Conservation (phyloP, 2,888 invertebrate genomes). For the Herminia tarsipennalis region DNA sequence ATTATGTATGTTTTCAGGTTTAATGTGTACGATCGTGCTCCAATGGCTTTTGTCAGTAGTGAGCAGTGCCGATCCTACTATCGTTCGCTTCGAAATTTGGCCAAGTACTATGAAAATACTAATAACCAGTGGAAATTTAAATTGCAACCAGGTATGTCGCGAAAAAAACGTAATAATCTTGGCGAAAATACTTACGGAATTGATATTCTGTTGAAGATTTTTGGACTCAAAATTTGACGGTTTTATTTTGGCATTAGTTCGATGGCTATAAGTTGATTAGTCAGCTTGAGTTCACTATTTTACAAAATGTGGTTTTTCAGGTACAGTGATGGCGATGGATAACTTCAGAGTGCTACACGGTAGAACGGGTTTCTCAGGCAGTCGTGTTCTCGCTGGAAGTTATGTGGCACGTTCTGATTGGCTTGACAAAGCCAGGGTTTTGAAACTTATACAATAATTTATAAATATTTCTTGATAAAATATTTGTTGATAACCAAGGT, state of each 20-base stretch:
- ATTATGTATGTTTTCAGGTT: slow-evolving; percentile 75
- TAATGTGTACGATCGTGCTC: slow-evolving; percentile 91
- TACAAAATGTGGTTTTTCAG: no score
- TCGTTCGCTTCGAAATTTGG: slow-evolving; percentile 81
- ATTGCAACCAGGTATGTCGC: slow-evolving; percentile 80
- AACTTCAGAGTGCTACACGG: slow-evolving; percentile 93
- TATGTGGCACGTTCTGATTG: slow-evolving; percentile 91
- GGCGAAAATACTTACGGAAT: no score
- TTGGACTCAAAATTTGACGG: no score
- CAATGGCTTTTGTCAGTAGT: slow-evolving; percentile 83
- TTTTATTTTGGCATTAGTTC: background rate
- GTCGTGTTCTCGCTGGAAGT: slow-evolving; percentile 88
- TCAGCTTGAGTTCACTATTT: no score
- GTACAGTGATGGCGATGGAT: slow-evolving; percentile 90
- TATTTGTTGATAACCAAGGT: background rate
- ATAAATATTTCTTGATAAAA: background rate
- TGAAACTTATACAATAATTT: slow-evolving; percentile 70
- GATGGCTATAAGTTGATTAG: no score
- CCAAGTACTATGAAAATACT: slow-evolving; percentile 79
- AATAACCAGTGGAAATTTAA: slow-evolving; percentile 86
- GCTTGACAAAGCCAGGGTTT: slow-evolving; percentile 84
- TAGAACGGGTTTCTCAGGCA: slow-evolving; percentile 88
- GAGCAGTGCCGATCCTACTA: slow-evolving; percentile 86
- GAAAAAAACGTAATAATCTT: no score
- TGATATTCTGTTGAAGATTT: no score